These are phyloP conservation scores for Altica lythri DNA, from an alignment of 2,888 invertebrate genomes.

Conservation along the genomic window DNA sequence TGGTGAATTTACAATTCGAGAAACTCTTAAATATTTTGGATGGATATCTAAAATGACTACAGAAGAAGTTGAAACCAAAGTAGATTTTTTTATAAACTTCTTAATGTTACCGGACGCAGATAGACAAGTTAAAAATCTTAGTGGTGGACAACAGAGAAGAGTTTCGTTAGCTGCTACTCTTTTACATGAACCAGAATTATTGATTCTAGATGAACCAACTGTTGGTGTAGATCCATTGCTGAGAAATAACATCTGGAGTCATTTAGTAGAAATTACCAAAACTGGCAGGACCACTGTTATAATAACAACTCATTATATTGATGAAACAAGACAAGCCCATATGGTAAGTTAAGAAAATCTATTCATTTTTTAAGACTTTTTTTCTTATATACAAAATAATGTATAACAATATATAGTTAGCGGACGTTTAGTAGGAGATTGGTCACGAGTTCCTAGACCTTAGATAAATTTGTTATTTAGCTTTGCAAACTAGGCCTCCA, in stretches of 20 bases:
- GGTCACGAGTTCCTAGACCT: too few species aligned
- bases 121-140: slow-evolving; percentile 56
- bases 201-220: slow-evolving; percentile 92
- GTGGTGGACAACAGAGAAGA: slow-evolving; percentile 79
- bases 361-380: too few species aligned
- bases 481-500: too few species aligned
- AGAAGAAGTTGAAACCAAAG: slow-evolving; percentile 48
- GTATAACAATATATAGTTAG: too few species aligned
- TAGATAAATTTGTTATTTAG: too few species aligned
- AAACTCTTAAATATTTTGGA: slow-evolving; percentile 55
- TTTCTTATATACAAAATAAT: too few species aligned
- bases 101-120: slow-evolving; percentile 73
- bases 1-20: slow-evolving; percentile 55
- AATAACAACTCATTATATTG: slow-evolving; percentile 93
- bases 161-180: slow-evolving; percentile 88
- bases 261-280: slow-evolving; percentile 87
- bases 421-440: too few species aligned
- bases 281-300: slow-evolving; percentile 91
- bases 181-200: slow-evolving; percentile 84
- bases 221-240: slow-evolving; percentile 91
- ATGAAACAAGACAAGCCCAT: slow-evolving; percentile 91
- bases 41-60: slow-evolving; percentile 53
- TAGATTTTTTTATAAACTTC: slow-evolving; percentile 51
- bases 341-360: slow-evolving; percentile 65
- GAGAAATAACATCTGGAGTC: slow-evolving; percentile 92